phyloP scores from a whole-genome alignment of 2,888 invertebrate species.

The Crossocerus cetratus region DNA sequence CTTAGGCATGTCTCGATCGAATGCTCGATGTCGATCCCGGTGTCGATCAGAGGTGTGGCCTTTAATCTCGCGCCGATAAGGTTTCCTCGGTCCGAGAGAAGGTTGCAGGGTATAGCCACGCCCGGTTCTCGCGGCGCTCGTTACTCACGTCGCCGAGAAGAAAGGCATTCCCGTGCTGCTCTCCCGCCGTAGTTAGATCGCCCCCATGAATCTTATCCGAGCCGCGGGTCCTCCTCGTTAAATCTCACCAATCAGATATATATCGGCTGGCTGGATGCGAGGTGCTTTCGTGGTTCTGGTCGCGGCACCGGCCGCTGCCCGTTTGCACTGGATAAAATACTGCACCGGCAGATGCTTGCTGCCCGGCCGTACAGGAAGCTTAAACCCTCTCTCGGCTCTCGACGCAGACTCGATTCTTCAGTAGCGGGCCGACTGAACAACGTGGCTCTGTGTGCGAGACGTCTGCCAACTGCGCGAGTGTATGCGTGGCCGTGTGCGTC shows the following conservation, averaged over 20 bases:
- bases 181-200: constrained; percentile 55
- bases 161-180: constrained; percentile 19
- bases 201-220: constrained; percentile 70
- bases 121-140: constrained; percentile 43
- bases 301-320: constrained; percentile 19
- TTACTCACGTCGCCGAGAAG: constrained; percentile 44
- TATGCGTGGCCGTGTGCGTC: background rate
- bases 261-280: constrained; percentile 34
- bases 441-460: background rate
- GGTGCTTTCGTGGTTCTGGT: constrained; percentile 38
- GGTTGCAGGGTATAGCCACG: constrained; percentile 34
- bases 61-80: constrained; percentile 43
- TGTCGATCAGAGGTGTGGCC: constrained; percentile 14
- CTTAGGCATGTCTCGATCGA: background rate
- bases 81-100: constrained; percentile 31
- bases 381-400: constrained; percentile 46
- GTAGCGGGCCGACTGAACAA: background rate
- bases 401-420: too few relatives aligned
- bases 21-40: background rate
- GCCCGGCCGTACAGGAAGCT: constrained; percentile 28
- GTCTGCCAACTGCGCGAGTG: background rate
- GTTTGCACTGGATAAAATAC: constrained; percentile 53
- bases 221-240: constrained; percentile 65
- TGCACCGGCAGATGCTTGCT: constrained; percentile 57
- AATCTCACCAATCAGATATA: constrained; percentile 66